Evolutionary conservation across 2,888 invertebrate species (phyloP), one percentile per base, ranked within the genome.

Genomic region (Phrixothrix hirtus): DNA sequence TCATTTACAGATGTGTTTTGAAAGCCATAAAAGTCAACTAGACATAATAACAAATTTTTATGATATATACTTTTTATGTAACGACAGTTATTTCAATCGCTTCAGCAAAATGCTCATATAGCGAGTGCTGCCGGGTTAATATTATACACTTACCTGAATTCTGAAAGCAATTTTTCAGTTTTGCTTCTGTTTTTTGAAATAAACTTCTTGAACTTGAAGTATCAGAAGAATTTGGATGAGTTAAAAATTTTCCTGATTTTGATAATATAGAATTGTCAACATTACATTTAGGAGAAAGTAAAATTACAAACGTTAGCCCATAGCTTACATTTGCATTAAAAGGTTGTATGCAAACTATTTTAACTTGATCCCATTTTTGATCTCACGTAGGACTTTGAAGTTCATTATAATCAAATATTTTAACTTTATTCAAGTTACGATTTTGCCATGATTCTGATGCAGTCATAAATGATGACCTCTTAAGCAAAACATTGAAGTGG

Each of bases 271-370:
- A 21, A 12, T 62, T 58, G 14, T 38, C 26, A 6, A 27, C n/a
- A 15, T 46, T 48, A 7, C 37, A 46, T 30, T 45, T 64, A 7
- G 67, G 67, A 38, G 81, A 80, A 56, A 83, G 80, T 44, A 92
- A 74, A 65, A 85, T 88, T 37, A 94, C 77, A 74, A 94, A 94
- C 0, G 89, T 86, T 9, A 95, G 71, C 0, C 95, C 95, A 74
- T 84, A 95, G 74, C 87, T 82, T 47, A 85, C 80, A 61, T 85
- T 84, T 69, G 83, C 87, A 71, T 91, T 92, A 74, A 92, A 94
- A 0, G 92, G 93, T 75, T 95, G 95, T 2, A 87, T 83, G 75
- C 93, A 94, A 1, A 91, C 83, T 34, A 94, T 75, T 69, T 93
- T 89, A 13, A 94, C 73, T 44, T 88, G 78, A 75, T 92, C 90